Evolutionary conservation across 2,113 vertebrate genomes (phyloP), one percentile per base, ranked within the genome.

Genomic region (Mohoua ochrocephala): DNA sequence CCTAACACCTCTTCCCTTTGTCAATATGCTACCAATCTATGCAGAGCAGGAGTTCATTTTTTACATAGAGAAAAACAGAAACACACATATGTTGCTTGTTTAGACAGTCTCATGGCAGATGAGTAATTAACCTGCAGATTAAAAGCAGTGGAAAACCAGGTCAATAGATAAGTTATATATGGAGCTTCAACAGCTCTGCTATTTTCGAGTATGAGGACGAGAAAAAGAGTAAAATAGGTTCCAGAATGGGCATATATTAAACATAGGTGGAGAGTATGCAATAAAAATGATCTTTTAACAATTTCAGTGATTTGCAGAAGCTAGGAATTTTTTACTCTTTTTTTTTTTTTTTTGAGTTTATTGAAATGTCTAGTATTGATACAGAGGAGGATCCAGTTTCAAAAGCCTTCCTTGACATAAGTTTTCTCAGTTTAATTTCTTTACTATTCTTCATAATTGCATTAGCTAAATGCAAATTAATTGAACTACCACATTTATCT

Each of bases 191-290:
- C 16, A 63, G 12, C 11, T 74, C 9, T 24, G 11, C 6, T 84
- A 4, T 80, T 85, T 88, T 91, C n/a, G 81, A 53, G 8, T 41
- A 28, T 13, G 11, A 67, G 12, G 26, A 37, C 19, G 37, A 76
- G 30, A 41, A 35, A 35, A 84, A 3, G 11, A 68, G 7, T 27
- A 68, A 95, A 87, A 8, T 5, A 47, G 4, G 10, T 53, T 65
- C 52, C 21, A 77, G 11, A 57, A 64, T 4, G 19, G 14, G 11
- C 26, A 77, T 2, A 5, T 45, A 16, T 10, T 22, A 76, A 60
- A 16, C 5, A 45, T 2, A 37, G 2, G 7, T 28, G 7, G 4
- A 71, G 13, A 1, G 2, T 35, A 16, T 44, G 27, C 0, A 2
- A 31, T 18, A 63, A 10, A 71, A 87, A 76, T 30, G 1, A 33